Evolutionary conservation across 2,113 vertebrate genomes (phyloP).

Genomic region (Scortum barcoo): DNA sequence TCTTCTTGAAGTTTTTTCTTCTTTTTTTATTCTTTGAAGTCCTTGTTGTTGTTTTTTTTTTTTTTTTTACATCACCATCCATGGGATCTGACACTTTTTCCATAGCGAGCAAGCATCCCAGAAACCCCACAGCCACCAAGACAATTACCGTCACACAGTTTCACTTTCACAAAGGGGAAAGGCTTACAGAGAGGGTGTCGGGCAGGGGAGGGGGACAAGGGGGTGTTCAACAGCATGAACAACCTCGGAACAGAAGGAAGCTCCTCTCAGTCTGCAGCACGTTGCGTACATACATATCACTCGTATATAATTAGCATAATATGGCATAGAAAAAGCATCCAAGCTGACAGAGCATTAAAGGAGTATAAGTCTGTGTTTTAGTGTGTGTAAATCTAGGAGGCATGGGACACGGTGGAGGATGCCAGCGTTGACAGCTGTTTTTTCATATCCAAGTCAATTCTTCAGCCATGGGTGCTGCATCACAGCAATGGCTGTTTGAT

Average conservation of each 20-base stretch:
- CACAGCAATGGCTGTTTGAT: constrained; percentile 39
- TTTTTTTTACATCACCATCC: constrained; percentile 77
- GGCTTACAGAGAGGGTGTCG: constrained; percentile 55
- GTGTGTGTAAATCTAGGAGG: constrained; percentile 60
- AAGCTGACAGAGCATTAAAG: constrained; percentile 76
- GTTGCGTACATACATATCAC: constrained; percentile 82
- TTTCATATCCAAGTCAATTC: constrained; percentile 43
- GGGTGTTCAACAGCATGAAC: constrained; percentile 63
- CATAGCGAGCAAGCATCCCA: constrained; percentile 80
- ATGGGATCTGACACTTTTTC: constrained; percentile 77
- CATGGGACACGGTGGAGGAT: constrained; percentile 53
- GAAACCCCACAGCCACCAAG: constrained; percentile 78
- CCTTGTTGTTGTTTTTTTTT: constrained; percentile 50
- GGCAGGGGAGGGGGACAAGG: constrained; percentile 38
- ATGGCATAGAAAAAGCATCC: constrained; percentile 81
- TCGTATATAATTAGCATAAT: constrained; percentile 80
- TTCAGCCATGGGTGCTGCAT: constrained; percentile 26
- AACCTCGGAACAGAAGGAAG: constrained; percentile 63
- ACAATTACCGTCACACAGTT: constrained; percentile 81
- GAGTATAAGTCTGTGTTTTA: constrained; percentile 64
- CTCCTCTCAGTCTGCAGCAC: constrained; percentile 72
- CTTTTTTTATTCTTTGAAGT: constrained; percentile 73
- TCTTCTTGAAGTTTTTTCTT: too few species aligned
- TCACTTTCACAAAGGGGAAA: constrained; percentile 77
- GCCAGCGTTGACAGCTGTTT: constrained; percentile 24